Evolutionary conservation across 2,888 invertebrate species (phyloP), one percentile per base, ranked within the genome.

Genomic region (Troides aeacus): DNA sequence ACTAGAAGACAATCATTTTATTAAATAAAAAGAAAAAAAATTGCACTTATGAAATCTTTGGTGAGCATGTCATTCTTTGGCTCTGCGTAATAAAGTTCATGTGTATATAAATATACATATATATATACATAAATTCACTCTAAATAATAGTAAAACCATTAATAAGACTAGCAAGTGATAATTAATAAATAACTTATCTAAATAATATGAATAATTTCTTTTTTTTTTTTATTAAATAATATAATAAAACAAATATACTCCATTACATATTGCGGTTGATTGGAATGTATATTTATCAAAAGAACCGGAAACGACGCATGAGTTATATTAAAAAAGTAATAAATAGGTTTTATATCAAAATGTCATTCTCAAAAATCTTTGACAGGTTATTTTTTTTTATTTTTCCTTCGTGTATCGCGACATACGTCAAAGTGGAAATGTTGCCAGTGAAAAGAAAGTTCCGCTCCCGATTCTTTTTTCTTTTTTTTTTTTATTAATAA

Each of bases 21-120:
- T 46, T 46, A 12, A 46, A 46, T 46, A 46, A 46, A 58, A 64
- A 24, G 64, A 61, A 68, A 24, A 69, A 68, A 46, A 56, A 73
- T 73, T 73, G 73, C 73, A 73, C 73, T 63, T 62, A 64, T 30
- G 23, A 68, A 56, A 56, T 71, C 72, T 73, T 73, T 73, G 72
- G 72, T 71, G 57, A 68, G 24, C 58, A 67, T 68, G 21, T 66
- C 23, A 17, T n/a, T 59, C 69, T 69, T 69, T 65, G 69, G 65
- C 58, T 65, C 24, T 8, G 10, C 64, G n/a, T 46, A 46, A 46
- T 12, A 46, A 46, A 46, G 12, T 46, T 15, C 12, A 12, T 15
- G 46, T 42, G 18, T 60, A 53, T 21, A 58, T 18, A n/a, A n/a
- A 57, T 42, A n/a, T n/a, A 24, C 18, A 21, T 21, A 56, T 57